Conservation (phyloP, 2,113 vertebrate genomes). For the Varanus komodoensis region DNA sequence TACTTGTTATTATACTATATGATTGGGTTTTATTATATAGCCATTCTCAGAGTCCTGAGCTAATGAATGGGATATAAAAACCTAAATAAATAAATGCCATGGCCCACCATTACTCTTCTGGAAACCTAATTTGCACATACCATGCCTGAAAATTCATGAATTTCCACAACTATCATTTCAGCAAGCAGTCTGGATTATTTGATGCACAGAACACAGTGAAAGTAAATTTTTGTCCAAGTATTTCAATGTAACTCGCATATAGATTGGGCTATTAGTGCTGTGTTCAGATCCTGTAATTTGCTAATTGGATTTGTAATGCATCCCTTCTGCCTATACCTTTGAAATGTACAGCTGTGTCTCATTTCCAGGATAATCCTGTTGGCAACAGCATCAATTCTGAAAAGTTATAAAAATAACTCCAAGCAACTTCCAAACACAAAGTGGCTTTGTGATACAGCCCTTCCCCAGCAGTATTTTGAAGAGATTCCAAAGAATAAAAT, state of each 20-base stretch:
- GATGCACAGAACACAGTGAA: neutral
- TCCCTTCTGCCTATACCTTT: slow-evolving; percentile 57
- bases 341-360: slow-evolving; percentile 47
- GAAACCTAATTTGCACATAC: neutral
- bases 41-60: no score
- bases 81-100: no score
- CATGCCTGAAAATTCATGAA: neutral
- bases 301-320: slow-evolving; percentile 68
- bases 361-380: slow-evolving; percentile 50
- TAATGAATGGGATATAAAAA: no score
- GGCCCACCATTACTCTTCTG: neutral
- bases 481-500: neutral
- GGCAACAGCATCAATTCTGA: slow-evolving; percentile 17
- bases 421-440: slow-evolving; percentile 2
- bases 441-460: neutral
- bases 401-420: slow-evolving; percentile 20
- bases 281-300: slow-evolving; percentile 68
- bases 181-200: neutral
- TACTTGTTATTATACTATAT: no score
- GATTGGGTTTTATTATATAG: no score
- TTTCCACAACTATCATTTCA: neutral
- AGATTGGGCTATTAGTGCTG: slow-evolving; percentile 53
- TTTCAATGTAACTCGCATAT: neutral
- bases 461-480: neutral
- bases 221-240: neutral